These are phyloP conservation scores for Atherix ibis DNA, from an alignment of 2,888 invertebrate species.

Conservation along the genomic window DNA sequence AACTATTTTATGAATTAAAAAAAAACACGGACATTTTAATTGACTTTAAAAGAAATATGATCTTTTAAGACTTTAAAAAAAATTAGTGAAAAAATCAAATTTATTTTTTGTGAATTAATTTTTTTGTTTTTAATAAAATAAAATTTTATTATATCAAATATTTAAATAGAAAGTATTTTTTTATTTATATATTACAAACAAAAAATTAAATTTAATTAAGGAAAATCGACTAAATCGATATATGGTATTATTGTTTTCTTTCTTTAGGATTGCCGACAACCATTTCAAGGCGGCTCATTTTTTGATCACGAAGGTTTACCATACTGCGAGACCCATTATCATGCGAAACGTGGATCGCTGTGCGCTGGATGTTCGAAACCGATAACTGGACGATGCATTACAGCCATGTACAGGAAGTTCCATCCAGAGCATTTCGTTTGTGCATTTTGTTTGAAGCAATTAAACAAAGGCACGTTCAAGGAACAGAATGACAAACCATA, in stretches of 20 bases:
- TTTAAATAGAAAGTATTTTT: no score
- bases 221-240: conserved; percentile 4
- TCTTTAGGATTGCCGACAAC: conserved; percentile 81
- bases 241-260: background rate
- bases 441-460: conserved; percentile 94
- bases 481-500: conserved; percentile 98
- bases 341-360: conserved; percentile 88
- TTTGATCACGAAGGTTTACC: conserved; percentile 97
- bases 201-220: conserved; percentile 3
- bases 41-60: no score
- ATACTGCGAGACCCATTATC: conserved; percentile 98
- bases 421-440: conserved; percentile 99
- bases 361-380: conserved; percentile 98
- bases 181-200: no score
- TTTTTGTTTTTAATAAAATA: no score
- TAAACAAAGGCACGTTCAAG: conserved; percentile 98
- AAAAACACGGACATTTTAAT: no score
- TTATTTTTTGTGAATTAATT: no score
- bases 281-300: conserved; percentile 94
- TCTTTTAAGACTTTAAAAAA: no score
- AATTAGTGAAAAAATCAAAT: no score
- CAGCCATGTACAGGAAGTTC: conserved; percentile 97
- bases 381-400: conserved; percentile 93
- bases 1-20: no score
- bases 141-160: no score